Evolutionary conservation across 2,113 vertebrate genomes (phyloP).

Genomic region (Tauraco erythrolophus): DNA sequence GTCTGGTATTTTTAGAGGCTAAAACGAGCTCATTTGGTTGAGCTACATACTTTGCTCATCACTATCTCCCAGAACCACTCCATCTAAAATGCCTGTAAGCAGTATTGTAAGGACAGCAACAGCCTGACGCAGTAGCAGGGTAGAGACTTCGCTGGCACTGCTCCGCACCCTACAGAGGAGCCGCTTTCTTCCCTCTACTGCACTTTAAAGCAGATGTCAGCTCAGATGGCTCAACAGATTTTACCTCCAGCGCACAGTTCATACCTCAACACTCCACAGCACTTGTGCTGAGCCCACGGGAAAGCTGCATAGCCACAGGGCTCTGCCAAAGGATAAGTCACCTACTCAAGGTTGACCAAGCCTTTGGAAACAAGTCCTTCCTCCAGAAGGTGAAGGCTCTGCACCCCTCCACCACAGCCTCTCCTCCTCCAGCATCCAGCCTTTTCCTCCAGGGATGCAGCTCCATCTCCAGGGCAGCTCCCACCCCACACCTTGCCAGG

Average conservation of each 20-base stretch:
- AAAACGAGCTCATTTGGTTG: not conserved
- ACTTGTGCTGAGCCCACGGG: not conserved
- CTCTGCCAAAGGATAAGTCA: not conserved
- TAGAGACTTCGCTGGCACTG: not conserved
- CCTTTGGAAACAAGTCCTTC: not conserved
- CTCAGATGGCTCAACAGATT: not conserved
- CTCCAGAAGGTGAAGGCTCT: rapidly evolving
- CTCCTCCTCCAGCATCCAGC: not conserved
- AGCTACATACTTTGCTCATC: not conserved
- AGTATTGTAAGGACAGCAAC: not conserved
- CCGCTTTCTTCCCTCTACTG: not conserved
- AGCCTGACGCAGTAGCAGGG: not conserved
- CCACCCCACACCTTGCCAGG: not conserved
- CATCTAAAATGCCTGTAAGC: not conserved
- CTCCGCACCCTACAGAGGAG: not conserved
- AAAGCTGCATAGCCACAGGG: not conserved
- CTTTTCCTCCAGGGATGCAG: not conserved
- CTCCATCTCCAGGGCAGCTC: not conserved
- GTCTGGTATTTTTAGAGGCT: not conserved
- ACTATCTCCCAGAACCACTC: not conserved
- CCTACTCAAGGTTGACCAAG: not conserved
- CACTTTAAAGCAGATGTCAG: not conserved
- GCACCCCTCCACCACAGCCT: not conserved
- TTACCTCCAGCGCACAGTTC: not conserved
- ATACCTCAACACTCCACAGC: not conserved